These are phyloP conservation scores for Nemotelus nigrinus DNA, from an alignment of 2,888 invertebrate genomes.

Conservation along the genomic window DNA sequence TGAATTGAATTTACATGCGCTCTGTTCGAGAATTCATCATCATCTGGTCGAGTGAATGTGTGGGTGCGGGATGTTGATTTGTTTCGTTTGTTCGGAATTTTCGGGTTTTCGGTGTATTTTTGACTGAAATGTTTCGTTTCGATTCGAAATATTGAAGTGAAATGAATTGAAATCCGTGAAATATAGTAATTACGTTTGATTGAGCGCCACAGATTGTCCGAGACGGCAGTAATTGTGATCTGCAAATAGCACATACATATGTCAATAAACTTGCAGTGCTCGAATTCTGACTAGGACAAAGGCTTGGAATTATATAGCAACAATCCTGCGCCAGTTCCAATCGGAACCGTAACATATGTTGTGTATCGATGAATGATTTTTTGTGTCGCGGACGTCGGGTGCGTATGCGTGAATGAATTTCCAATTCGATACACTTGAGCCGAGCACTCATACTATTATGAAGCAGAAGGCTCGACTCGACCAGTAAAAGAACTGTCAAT, in stretches of 20 bases:
- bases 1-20: background rate
- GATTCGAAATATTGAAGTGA: background rate
- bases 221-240: background rate
- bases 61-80: slow-evolving; percentile 9
- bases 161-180: no score
- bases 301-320: slow-evolving; percentile 33
- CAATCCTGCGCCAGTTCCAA: slow-evolving; percentile 7
- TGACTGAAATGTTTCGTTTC: background rate
- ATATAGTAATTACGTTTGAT: background rate
- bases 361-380: slow-evolving; percentile 14
- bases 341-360: slow-evolving; percentile 28
- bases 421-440: no score
- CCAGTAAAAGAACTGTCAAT: slow-evolving; percentile 12
- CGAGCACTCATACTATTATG: no score
- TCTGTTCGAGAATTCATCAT: no score
- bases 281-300: slow-evolving; percentile 25
- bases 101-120: background rate
- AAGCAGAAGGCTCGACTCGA: background rate
- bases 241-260: background rate
- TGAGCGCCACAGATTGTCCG: background rate
- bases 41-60: background rate
- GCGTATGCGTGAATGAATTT: slow-evolving; percentile 25
- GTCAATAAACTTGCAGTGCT: background rate
- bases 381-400: background rate
- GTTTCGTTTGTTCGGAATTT: background rate